These are phyloP conservation scores for Boulengerochromis microlepis DNA, from an alignment of 2,113 vertebrate genomes.

Conservation along the genomic window DNA sequence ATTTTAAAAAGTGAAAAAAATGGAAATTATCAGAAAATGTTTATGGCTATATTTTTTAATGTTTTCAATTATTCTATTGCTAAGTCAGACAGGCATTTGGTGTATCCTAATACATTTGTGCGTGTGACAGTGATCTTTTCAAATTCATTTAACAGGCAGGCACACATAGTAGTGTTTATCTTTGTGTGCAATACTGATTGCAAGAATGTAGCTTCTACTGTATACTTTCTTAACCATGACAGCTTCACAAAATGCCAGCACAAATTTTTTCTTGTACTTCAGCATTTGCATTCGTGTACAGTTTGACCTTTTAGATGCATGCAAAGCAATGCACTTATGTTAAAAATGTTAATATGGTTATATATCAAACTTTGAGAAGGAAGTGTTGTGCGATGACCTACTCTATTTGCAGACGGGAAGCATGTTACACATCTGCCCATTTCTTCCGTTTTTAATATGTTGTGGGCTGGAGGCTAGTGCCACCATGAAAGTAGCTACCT, in stretches of 20 bases:
- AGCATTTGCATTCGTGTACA: background rate
- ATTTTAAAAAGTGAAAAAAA: background rate
- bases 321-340: background rate
- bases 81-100: background rate
- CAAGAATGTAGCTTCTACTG: background rate
- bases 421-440: background rate
- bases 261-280: background rate
- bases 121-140: background rate
- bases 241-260: background rate
- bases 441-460: background rate
- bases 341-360: background rate
- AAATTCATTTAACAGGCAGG: background rate
- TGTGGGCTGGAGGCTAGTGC: background rate
- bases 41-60: background rate
- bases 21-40: background rate
- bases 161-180: background rate
- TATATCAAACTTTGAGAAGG: background rate
- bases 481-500: background rate
- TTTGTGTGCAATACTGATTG: background rate
- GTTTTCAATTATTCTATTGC: background rate
- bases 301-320: background rate
- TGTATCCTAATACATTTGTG: background rate
- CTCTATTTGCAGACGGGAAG: background rate
- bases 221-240: background rate
- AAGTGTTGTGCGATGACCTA: fast-evolving